phyloP scores from a whole-genome alignment of 2,888 invertebrate species.

The Melieria omissa region DNA sequence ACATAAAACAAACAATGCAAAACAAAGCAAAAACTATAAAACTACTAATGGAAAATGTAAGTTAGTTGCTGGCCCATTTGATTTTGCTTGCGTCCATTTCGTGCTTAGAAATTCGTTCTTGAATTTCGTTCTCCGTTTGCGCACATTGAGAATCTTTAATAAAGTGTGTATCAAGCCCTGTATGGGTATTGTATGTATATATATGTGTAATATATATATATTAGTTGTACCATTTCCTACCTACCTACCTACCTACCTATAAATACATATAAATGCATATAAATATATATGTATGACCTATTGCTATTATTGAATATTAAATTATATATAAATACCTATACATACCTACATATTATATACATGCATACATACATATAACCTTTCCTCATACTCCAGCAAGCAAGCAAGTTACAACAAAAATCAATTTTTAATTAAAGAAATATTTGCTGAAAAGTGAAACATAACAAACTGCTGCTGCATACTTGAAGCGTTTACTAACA shows the following conservation, averaged over 20 bases:
- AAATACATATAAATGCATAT: conserved; percentile 11
- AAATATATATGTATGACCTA: background rate
- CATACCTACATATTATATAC: conserved; percentile 30
- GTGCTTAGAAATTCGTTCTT: too few species aligned
- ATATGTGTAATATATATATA: conserved; percentile 7
- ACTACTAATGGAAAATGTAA: conserved; percentile 18
- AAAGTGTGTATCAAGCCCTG: too few species aligned
- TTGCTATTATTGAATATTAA: conserved; percentile 6
- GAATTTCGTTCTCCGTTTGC: too few species aligned
- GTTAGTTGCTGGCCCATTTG: too few species aligned
- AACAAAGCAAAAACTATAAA: conserved; percentile 19
- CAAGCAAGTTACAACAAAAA: too few species aligned
- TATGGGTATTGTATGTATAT: conserved; percentile 15
- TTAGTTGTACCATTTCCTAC: conserved; percentile 15
- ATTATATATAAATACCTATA: conserved; percentile 26
- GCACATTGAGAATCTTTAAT: too few species aligned
- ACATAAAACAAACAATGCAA: conserved; percentile 5
- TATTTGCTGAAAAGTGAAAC: too few species aligned
- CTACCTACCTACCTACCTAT: conserved; percentile 10
- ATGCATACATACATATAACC: background rate
- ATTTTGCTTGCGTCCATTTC: too few species aligned
- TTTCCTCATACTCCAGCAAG: background rate
- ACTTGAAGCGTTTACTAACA: background rate
- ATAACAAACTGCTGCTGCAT: too few species aligned
- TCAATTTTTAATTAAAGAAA: too few species aligned